These are phyloP conservation scores for Nerophis lumbriciformis DNA, from an alignment of 2,113 vertebrate species.

Conservation along the genomic window DNA sequence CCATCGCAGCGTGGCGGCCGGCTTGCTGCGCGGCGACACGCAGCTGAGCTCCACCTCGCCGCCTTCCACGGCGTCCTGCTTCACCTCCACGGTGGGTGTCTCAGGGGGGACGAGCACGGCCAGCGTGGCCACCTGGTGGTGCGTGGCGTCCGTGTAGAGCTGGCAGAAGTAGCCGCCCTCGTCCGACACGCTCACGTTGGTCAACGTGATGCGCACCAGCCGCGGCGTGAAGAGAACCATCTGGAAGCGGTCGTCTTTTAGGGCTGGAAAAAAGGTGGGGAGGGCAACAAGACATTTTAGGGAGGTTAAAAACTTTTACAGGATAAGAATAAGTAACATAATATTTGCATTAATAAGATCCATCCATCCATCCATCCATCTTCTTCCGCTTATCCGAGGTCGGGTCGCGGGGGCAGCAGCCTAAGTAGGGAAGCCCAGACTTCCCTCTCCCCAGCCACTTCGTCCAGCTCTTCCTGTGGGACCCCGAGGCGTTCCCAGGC, in stretches of 20 bases:
- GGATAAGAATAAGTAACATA: too few relatives aligned
- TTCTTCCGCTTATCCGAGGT: too few relatives aligned
- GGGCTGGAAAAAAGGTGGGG: conserved; percentile 58
- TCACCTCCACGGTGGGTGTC: conserved; percentile 80
- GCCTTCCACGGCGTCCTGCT: conserved; percentile 82
- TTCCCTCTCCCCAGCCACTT: too few relatives aligned
- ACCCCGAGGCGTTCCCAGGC: too few relatives aligned
- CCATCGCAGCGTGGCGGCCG: conserved; percentile 80
- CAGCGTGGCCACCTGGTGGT: conserved; percentile 88
- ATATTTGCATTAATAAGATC: too few relatives aligned
- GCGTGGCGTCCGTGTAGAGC: conserved; percentile 86
- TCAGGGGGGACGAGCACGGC: conserved; percentile 82
- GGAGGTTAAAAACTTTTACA: too few relatives aligned
- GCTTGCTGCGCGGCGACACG: conserved; percentile 80
- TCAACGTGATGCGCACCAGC: conserved; percentile 80
- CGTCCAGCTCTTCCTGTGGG: too few relatives aligned
- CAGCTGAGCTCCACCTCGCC: conserved; percentile 83
- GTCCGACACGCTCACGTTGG: conserved; percentile 82
- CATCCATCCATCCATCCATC: too few relatives aligned
- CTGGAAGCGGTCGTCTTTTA: conserved; percentile 90
- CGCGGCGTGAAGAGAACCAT: conserved; percentile 81
- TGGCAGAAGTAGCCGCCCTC: conserved; percentile 93
- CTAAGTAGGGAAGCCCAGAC: too few relatives aligned
- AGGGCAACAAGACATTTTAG: not conserved
- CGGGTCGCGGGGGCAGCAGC: too few relatives aligned